Evolutionary conservation across 2,797 vertebrate species (phyloP).

Genomic region (Siniperca obscura): DNA sequence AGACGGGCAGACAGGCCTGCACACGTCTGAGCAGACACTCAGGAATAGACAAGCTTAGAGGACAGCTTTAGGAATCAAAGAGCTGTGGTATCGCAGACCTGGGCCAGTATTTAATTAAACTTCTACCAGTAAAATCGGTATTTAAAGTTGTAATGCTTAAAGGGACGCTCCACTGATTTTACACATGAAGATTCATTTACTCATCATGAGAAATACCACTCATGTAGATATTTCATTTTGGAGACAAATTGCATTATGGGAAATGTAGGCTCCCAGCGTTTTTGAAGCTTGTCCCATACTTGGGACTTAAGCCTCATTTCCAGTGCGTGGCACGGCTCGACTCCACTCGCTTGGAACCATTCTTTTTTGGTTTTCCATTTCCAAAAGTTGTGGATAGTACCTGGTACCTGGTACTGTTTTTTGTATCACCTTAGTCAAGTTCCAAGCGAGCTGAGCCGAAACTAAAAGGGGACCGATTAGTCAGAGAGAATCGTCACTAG

Average conservation of each 20-base stretch:
- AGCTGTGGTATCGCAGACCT: not conserved
- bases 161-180: not conserved
- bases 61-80: not conserved
- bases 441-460: no score
- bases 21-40: not conserved
- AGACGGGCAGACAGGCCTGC: not conserved
- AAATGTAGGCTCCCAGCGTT: not conserved
- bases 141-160: not conserved
- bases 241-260: no score
- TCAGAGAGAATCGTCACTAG: no score
- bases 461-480: no score
- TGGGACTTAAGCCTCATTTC: not conserved
- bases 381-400: no score
- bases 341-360: no score
- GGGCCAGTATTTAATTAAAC: not conserved
- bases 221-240: not conserved
- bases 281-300: not conserved
- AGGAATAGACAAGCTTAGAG: conserved; percentile 1
- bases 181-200: no score
- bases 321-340: no score
- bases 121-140: not conserved
- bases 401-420: no score
- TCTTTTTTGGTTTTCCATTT: no score
- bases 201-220: not conserved
- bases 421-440: no score